Percentiles rank a stretch among this genome's conserved stretches.
These are phyloP conservation scores for Zeugodacus cucurbitae DNA, from an alignment of 1,140 invertebrate species.

Conservation along the genomic window DNA sequence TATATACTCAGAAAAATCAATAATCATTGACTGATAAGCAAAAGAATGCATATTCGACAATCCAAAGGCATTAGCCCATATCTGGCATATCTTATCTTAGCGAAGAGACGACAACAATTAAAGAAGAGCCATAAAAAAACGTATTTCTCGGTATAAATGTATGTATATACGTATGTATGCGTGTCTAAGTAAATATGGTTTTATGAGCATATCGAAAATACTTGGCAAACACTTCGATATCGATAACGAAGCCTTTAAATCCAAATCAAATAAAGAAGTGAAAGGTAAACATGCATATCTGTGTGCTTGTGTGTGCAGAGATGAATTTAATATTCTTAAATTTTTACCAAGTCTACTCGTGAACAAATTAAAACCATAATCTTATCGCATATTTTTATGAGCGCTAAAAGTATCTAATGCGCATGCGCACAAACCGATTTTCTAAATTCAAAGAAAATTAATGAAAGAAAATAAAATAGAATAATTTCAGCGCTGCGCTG, in stretches of 20 bases:
- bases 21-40: background rate
- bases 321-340: background rate
- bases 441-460: background rate
- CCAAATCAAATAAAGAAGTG: background rate
- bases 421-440: background rate
- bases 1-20: background rate
- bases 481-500: background rate
- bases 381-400: constrained; percentile 13
- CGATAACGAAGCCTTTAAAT: background rate
- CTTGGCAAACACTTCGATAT: background rate
- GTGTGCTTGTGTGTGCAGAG: background rate
- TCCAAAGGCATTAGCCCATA: background rate
- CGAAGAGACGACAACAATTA: background rate
- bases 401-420: background rate
- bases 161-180: background rate
- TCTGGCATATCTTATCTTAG: background rate
- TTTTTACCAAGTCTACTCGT: background rate
- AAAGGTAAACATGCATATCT: background rate
- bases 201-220: background rate
- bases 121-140: background rate
- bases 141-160: background rate
- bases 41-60: background rate
- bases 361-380: background rate
- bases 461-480: background rate
- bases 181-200: background rate